phyloP scores from a whole-genome alignment of 2,888 invertebrate genomes.

The Papilio demoleus region DNA sequence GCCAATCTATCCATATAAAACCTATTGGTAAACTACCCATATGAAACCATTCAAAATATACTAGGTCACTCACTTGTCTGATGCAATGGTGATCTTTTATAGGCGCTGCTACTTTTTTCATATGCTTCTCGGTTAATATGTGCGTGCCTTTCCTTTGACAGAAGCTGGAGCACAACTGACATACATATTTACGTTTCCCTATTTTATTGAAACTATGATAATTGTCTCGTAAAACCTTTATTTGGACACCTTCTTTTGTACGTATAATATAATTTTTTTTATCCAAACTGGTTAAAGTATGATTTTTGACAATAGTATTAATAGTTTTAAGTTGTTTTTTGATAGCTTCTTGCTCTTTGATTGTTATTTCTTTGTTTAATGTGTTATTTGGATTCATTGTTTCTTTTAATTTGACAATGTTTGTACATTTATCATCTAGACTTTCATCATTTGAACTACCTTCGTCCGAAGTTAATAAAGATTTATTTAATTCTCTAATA shows the following conservation, averaged over 20 bases:
- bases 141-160: slow-evolving; percentile 8
- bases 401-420: background rate
- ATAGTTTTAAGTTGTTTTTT: background rate
- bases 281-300: slow-evolving; percentile 1
- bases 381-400: background rate
- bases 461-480: no score
- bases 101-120: background rate
- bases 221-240: slow-evolving; percentile 11
- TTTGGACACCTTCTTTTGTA: slow-evolving; percentile 2
- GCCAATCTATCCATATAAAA: no score
- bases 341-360: background rate
- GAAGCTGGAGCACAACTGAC: slow-evolving; percentile 10
- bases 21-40: background rate
- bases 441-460: background rate
- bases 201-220: slow-evolving; percentile 24
- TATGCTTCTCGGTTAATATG: slow-evolving; percentile 4
- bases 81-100: slow-evolving; percentile 25
- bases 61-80: slow-evolving; percentile 20
- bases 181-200: background rate
- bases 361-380: background rate
- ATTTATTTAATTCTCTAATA: background rate
- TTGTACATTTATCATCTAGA: background rate
- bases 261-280: background rate
- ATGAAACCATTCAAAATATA: background rate
- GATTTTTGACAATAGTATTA: background rate